Base-by-base conservation (phyloP, 2,888 invertebrate species). In the Tiliacea aurago region DNA sequence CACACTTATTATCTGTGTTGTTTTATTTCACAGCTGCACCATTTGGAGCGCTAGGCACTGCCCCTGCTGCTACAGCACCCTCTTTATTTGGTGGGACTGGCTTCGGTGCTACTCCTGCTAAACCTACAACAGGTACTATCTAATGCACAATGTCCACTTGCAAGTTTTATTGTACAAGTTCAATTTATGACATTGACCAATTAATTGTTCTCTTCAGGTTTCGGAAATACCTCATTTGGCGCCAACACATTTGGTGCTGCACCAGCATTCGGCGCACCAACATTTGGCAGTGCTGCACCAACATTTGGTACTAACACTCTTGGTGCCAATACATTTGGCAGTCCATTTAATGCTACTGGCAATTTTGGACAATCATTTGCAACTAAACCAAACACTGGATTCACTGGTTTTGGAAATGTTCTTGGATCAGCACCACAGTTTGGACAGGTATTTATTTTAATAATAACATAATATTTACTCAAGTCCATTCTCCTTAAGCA, bases 41-140 rank as follows among this genome's bases (percentile, higher is more conserved):
- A 76, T 97, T 97, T 91, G 97, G 97, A 59, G 93, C 93, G 0
- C 91, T 97, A 79, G 96, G 96, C 0, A 85, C 95, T 3, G 93
- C 97, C 18, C 94, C 97, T 59, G 93, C 96, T 9, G 94, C 97
- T 20, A 93, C 97, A 20, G 94, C 97, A 9, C 94, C 97, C 0
- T 95, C 97, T 28, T 91, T 97, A 45, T 97, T 97, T 91, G 97
- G 97, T 37, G 93, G 93, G 4, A 87, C 94, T 23, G 93, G 93
- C 9, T 97, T 97, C 86, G 96, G 96, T 41, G 89, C 88, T 18
- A 93, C 96, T 53, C 91, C 96, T 67, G 94, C 96, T 55, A 96
- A 97, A 83, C 94, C 96, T 61, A 84, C 93, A 53, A 92, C 94
- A 89, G 95, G 95, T 94, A 88, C 37, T 53, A 63, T 55, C 1